Percentiles rank a stretch among this genome's conserved stretches.
Evolutionary conservation across 2,888 invertebrate species (phyloP).

Genomic region (Microplitis manilae): DNA sequence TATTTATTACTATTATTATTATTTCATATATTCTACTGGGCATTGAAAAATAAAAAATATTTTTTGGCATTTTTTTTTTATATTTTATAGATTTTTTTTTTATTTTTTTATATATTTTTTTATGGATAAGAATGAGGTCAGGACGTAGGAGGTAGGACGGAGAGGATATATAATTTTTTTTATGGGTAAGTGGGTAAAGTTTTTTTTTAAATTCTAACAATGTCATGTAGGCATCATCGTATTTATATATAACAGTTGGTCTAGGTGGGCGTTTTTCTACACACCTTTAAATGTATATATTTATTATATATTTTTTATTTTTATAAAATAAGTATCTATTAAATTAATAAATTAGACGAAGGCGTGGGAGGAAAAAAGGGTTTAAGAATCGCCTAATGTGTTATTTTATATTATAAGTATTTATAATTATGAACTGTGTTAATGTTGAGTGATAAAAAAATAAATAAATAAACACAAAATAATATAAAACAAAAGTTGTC

Average conservation of each 20-base stretch:
- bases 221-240: slow-evolving; percentile 47
- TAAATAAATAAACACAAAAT: not conserved
- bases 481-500: not conserved
- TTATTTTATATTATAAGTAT: not conserved
- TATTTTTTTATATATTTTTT: slow-evolving; percentile 38
- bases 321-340: not conserved
- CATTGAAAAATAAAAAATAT: slow-evolving; percentile 60
- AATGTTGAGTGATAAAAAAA: not conserved
- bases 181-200: slow-evolving; percentile 2
- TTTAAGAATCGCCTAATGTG: not conserved
- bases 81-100: slow-evolving; percentile 37
- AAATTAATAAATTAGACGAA: not conserved
- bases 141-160: slow-evolving; percentile 23
- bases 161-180: not conserved
- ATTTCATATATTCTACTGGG: slow-evolving; percentile 51
- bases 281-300: not conserved
- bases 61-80: slow-evolving; percentile 48
- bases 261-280: not conserved
- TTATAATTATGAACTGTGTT: not conserved
- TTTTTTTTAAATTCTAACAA: slow-evolving; percentile 6
- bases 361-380: not conserved
- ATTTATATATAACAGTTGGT: slow-evolving; percentile 24
- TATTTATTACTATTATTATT: slow-evolving; percentile 44
- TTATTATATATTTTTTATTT: not conserved
- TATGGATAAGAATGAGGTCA: slow-evolving; percentile 5